These are phyloP conservation scores for Syrista parreyssii DNA, from an alignment of 2,888 invertebrate species.

Conservation along the genomic window DNA sequence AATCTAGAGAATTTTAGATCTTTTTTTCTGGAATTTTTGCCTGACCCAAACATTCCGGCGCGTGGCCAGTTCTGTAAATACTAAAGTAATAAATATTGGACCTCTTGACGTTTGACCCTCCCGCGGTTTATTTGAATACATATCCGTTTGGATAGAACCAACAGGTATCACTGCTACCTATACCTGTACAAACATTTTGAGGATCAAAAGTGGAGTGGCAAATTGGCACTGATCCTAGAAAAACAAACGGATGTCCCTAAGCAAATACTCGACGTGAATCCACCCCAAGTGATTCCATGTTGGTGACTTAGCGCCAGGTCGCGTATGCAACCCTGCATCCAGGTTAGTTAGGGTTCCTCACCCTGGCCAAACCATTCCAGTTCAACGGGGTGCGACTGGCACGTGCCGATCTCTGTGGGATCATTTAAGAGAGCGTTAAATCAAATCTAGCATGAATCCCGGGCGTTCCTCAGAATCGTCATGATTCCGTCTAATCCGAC, in stretches of 20 bases:
- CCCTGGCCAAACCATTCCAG: conserved; percentile 7
- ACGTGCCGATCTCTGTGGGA: conserved; percentile 64
- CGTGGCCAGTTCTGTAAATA: not conserved
- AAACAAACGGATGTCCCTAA: conserved; percentile 48
- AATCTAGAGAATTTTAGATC: not conserved
- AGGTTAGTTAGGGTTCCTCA: conserved; percentile 27
- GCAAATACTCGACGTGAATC: conserved; percentile 50
- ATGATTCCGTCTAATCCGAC: not conserved
- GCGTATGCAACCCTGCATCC: conserved; percentile 35
- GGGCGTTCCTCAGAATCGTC: conserved; percentile 22
- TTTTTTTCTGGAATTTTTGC: not conserved
- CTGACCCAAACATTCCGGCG: not conserved
- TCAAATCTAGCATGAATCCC: conserved; percentile 45
- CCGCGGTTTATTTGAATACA: not conserved
- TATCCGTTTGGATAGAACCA: not conserved
- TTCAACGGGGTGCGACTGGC: conserved; percentile 50
- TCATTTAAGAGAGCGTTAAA: conserved; percentile 54
- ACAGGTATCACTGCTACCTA: not conserved
- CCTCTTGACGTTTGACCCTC: not conserved
- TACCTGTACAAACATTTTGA: not conserved
- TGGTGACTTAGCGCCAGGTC: conserved; percentile 54
- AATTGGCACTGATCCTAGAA: conserved; percentile 37
- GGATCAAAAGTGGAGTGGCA: conserved; percentile 11
- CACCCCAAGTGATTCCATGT: conserved; percentile 40
- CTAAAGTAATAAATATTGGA: not conserved